These are phyloP conservation scores for Pimpla rufipes DNA, from an alignment of 2,888 invertebrate genomes.

Conservation along the genomic window DNA sequence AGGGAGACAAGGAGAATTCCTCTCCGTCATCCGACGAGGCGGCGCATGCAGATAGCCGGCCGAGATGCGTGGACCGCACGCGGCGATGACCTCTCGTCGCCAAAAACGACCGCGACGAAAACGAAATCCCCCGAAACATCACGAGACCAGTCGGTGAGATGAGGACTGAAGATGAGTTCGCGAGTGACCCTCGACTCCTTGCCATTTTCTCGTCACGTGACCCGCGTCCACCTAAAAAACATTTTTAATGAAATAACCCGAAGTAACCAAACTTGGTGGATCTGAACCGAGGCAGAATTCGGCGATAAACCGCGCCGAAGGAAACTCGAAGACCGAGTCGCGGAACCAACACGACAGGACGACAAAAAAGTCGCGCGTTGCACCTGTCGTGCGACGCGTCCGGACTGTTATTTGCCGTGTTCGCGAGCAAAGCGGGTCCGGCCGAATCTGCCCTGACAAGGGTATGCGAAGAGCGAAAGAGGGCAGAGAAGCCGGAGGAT, in stretches of 20 bases:
- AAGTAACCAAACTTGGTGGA: too few species aligned
- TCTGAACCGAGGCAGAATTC: neutral
- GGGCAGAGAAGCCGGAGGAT: slow-evolving; percentile 35
- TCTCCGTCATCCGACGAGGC: slow-evolving; percentile 26
- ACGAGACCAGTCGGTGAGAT: slow-evolving; percentile 41
- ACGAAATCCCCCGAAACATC: slow-evolving; percentile 37
- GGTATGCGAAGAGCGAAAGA: neutral
- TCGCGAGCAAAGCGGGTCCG: slow-evolving; percentile 35
- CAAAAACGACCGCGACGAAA: slow-evolving; percentile 18
- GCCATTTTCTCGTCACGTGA: slow-evolving; percentile 16
- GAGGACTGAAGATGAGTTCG: slow-evolving; percentile 44
- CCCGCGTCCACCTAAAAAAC: neutral
- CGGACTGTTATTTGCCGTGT: slow-evolving; percentile 45
- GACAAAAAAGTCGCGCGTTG: slow-evolving; percentile 5
- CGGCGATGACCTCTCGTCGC: slow-evolving; percentile 63
- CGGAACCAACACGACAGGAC: neutral
- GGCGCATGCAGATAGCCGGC: slow-evolving; percentile 63
- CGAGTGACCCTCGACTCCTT: slow-evolving; percentile 39
- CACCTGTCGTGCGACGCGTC: slow-evolving; percentile 54
- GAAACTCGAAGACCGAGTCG: neutral
- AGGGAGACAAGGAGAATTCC: slow-evolving; percentile 22
- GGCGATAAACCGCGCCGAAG: neutral
- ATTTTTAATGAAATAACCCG: too few species aligned
- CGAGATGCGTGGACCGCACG: slow-evolving; percentile 67
- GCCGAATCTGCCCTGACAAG: slow-evolving; percentile 24